These are phyloP conservation scores for Rhodinocichla rosea DNA, from an alignment of 2,113 vertebrate genomes.

Conservation along the genomic window DNA sequence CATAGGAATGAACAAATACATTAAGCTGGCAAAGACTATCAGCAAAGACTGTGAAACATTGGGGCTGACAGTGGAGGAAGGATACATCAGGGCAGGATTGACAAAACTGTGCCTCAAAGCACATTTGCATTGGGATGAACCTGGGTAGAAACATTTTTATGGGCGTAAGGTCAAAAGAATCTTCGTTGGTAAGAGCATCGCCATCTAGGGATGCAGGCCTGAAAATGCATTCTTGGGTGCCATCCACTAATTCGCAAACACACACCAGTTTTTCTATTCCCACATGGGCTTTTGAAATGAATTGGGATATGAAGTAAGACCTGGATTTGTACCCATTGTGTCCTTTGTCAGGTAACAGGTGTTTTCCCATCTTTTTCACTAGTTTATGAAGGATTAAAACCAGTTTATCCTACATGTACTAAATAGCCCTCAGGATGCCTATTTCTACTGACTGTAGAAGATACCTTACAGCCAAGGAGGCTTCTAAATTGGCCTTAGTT, in stretches of 20 bases:
- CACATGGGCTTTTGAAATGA: background rate
- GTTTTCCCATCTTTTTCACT: background rate
- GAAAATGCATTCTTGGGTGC: background rate
- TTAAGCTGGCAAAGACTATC: background rate
- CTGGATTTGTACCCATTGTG: background rate
- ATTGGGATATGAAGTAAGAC: background rate
- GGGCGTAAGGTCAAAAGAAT: background rate
- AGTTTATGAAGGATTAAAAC: background rate
- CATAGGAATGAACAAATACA: background rate
- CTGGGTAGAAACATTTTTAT: background rate
- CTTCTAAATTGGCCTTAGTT: background rate
- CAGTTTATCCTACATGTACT: background rate
- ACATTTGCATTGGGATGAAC: background rate
- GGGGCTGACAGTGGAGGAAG: background rate
- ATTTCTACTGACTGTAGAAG: background rate
- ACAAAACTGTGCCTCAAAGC: background rate
- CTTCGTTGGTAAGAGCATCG: background rate
- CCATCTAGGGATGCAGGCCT: background rate
- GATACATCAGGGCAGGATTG: background rate
- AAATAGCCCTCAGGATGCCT: background rate
- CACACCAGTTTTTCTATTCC: background rate
- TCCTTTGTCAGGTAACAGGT: background rate
- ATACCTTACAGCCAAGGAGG: background rate
- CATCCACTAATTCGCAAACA: background rate
- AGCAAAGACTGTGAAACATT: background rate